Conservation (phyloP, 2,113 vertebrate species). For the Diphyllodes magnificus region DNA sequence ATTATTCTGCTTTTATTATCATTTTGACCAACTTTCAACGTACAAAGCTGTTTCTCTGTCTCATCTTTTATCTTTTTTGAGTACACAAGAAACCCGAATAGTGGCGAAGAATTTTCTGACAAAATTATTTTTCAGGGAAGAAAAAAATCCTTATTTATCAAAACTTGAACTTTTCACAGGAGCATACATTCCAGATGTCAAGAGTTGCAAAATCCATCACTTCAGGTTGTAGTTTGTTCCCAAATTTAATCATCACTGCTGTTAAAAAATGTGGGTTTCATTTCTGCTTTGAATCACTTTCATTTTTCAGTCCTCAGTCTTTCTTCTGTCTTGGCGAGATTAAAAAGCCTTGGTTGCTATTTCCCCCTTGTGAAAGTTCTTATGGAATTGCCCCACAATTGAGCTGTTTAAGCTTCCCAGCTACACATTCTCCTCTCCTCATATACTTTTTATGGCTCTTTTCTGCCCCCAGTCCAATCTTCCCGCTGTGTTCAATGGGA, state of each 20-base stretch:
- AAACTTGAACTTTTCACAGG: slow-evolving; percentile 55
- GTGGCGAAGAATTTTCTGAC: slow-evolving; percentile 15
- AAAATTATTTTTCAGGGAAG: slow-evolving; percentile 20
- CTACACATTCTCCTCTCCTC: slow-evolving; percentile 23
- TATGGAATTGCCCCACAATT: slow-evolving; percentile 33
- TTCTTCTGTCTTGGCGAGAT: slow-evolving; percentile 53
- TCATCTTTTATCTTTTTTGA: neutral
- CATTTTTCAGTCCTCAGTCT: slow-evolving; percentile 62
- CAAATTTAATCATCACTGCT: slow-evolving; percentile 60
- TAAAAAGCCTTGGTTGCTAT: slow-evolving; percentile 56
- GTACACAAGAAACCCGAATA: neutral
- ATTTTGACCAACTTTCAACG: slow-evolving; percentile 22
- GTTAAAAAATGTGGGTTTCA: slow-evolving; percentile 64
- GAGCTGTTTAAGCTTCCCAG: slow-evolving; percentile 44
- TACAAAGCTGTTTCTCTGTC: neutral
- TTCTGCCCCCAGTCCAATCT: slow-evolving; percentile 43
- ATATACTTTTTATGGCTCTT: slow-evolving; percentile 47
- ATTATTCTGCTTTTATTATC: slow-evolving; percentile 36
- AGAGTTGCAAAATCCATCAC: slow-evolving; percentile 59
- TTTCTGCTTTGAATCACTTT: slow-evolving; percentile 60
- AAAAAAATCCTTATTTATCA: slow-evolving; percentile 40
- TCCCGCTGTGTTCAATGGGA: neutral
- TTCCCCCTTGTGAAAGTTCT: slow-evolving; percentile 57
- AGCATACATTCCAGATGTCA: slow-evolving; percentile 48
- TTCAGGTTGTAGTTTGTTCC: slow-evolving; percentile 59